Percentiles rank a stretch among this genome's conserved stretches.
phyloP scores from a whole-genome alignment of 2,888 invertebrate genomes.

The Cheilosia grossa region DNA sequence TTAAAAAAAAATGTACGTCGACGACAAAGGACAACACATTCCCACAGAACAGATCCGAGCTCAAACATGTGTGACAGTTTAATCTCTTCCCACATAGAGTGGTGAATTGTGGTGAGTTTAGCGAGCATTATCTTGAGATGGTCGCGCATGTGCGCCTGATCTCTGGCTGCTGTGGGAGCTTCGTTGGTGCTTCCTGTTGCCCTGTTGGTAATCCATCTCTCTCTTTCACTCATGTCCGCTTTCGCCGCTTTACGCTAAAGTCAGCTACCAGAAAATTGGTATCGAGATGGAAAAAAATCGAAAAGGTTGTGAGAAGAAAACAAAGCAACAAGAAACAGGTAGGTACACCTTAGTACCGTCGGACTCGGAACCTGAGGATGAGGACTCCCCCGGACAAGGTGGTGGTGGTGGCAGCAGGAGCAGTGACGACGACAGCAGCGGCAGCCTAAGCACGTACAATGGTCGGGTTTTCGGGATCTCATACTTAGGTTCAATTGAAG shows the following conservation, averaged over 20 bases:
- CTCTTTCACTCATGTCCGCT: slow-evolving; percentile 38
- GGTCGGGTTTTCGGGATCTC: slow-evolving; percentile 61
- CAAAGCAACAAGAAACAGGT: slow-evolving; percentile 56
- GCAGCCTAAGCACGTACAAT: slow-evolving; percentile 51
- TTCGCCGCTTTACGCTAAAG: slow-evolving; percentile 46
- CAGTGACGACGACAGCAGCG: slow-evolving; percentile 25
- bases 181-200: slow-evolving; percentile 60
- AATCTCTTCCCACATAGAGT: slow-evolving; percentile 23
- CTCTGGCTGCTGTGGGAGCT: slow-evolving; percentile 43
- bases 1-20: slow-evolving; percentile 45
- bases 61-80: slow-evolving; percentile 66
- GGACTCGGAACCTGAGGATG: slow-evolving; percentile 4
- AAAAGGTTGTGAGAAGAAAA: slow-evolving; percentile 42
- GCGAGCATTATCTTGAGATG: slow-evolving; percentile 37
- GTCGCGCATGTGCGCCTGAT: slow-evolving; percentile 62
- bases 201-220: slow-evolving; percentile 10
- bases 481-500: slow-evolving; percentile 61
- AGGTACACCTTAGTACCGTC: slow-evolving; percentile 26
- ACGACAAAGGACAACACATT: slow-evolving; percentile 71
- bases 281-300: slow-evolving; percentile 9
- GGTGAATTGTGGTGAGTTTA: slow-evolving; percentile 41
- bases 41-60: slow-evolving; percentile 52
- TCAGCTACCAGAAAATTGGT: slow-evolving; percentile 71
- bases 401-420: slow-evolving; percentile 1
- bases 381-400: slow-evolving; percentile 24